Evolutionary conservation across 2,797 vertebrate genomes (phyloP).

Genomic region (Acanthopagrus latus): DNA sequence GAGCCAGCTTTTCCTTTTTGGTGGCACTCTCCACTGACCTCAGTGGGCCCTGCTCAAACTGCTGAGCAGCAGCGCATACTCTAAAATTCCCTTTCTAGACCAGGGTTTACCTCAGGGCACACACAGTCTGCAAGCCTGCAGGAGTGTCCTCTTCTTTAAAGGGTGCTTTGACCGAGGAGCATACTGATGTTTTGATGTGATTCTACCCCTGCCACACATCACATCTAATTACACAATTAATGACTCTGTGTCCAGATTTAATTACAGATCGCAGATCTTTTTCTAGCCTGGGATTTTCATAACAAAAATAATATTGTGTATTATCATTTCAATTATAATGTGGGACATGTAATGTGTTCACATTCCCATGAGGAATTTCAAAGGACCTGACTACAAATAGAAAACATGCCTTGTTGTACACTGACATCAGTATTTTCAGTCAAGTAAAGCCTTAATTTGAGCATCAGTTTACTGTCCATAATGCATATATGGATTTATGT

Average conservation of each 20-base stretch:
- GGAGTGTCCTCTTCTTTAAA: slow-evolving; percentile 66
- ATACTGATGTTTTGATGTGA: slow-evolving; percentile 75
- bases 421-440: slow-evolving; percentile 46
- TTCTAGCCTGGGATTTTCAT: slow-evolving; percentile 42
- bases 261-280: slow-evolving; percentile 68
- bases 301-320: slow-evolving; percentile 41
- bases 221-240: slow-evolving; percentile 68
- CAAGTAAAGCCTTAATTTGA: slow-evolving; percentile 53
- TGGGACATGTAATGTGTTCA: slow-evolving; percentile 52
- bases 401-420: slow-evolving; percentile 49
- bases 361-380: slow-evolving; percentile 64
- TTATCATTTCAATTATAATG: slow-evolving; percentile 60
- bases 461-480: slow-evolving; percentile 45
- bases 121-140: slow-evolving; percentile 73
- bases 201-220: slow-evolving; percentile 54
- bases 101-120: slow-evolving; percentile 90
- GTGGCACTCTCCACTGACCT: slow-evolving; percentile 91
- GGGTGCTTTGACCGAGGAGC: slow-evolving; percentile 48
- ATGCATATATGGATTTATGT: not conserved
- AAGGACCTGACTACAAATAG: slow-evolving; percentile 46
- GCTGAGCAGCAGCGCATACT: slow-evolving; percentile 90
- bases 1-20: slow-evolving; percentile 91
- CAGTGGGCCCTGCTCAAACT: slow-evolving; percentile 88
- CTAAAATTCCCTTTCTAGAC: slow-evolving; percentile 93
- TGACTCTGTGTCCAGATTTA: slow-evolving; percentile 57